Base-by-base conservation (phyloP, 1,140 invertebrate genomes). In the Diorhabda sublineata region DNA sequence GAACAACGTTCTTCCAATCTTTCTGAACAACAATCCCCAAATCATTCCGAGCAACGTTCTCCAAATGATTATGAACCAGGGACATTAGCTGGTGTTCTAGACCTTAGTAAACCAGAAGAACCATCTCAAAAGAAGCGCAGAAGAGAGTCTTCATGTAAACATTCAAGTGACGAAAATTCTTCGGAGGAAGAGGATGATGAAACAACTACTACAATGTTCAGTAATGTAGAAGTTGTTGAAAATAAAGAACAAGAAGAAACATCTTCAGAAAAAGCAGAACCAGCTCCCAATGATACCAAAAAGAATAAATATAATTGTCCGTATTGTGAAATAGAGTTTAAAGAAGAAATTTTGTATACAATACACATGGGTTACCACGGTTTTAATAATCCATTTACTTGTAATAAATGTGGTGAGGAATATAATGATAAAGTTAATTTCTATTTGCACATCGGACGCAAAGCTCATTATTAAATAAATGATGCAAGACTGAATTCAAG, bases 331-430 rank as follows among this genome's bases (percentile, higher is more conserved):
- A 96, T 98, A 43, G 85, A 88, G 3, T 98, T 98, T 81, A 88
- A 88, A n/a, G 93, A 98, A 78, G 87, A 89, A 44, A 88, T 95
- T 5, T 92, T 99, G 88, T 96, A 96, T 82, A 91, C 90, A 0
- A 92, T 98, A 77, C 97, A 99, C 82, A 97, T 97, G 93, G 93
- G 94, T 66, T 98, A 95, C 82, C 97, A 99, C 81, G 92, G 91
- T 3, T 92, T 88, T 82, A 85, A 90, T 66, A 88, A 97, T 80
- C 96, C 97, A 0, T 98, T 94, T 81, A 92, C 91, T 70, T 99
- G 97, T 82, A 97, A 97, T 83, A 92, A 94, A 84, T 98, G 97
- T 80, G 96, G 96, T 2, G 87, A 93, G 67, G 81, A 89, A 68
- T 92, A 90, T 69, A 80, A 86, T 2, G 92, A 98, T 77, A 91